phyloP scores from a whole-genome alignment of 2,888 invertebrate genomes.

The Epinotia demarniana region DNA sequence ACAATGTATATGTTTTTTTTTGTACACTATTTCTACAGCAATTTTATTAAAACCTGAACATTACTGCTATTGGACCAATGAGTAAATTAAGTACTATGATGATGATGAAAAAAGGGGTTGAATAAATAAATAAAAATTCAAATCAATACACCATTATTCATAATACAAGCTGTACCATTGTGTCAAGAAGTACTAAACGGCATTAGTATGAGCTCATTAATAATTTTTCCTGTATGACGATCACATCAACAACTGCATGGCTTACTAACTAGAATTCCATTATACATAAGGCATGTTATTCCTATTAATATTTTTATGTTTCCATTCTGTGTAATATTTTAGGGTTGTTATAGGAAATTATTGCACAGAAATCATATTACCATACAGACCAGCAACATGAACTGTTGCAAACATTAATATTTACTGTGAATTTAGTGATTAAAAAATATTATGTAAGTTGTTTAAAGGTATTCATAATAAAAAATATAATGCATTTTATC shows the following conservation, averaged over 20 bases:
- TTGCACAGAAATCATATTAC: neutral
- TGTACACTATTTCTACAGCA: neutral
- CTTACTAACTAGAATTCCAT: conserved; percentile 22
- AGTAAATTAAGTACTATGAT: neutral
- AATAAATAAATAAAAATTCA: neutral
- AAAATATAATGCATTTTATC: too few species aligned
- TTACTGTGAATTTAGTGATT: neutral
- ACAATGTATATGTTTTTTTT: neutral
- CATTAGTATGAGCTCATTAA: conserved; percentile 9
- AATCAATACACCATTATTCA: neutral
- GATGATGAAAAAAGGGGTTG: neutral
- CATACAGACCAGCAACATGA: neutral
- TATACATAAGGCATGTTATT: neutral
- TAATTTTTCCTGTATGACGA: conserved; percentile 27
- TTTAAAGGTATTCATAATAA: too few species aligned
- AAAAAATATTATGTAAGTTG: neutral
- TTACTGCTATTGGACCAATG: neutral
- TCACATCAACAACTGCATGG: conserved; percentile 21
- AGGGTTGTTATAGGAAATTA: neutral
- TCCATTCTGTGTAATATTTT: neutral
- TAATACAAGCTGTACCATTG: neutral
- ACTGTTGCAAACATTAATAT: neutral
- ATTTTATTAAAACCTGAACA: neutral
- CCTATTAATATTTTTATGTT: conserved; percentile 1
- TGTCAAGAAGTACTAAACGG: conserved; percentile 12